Percentiles rank a stretch among this genome's conserved stretches.
Evolutionary conservation across 2,797 vertebrate genomes (phyloP).

Genomic region (Naso thynnoides): DNA sequence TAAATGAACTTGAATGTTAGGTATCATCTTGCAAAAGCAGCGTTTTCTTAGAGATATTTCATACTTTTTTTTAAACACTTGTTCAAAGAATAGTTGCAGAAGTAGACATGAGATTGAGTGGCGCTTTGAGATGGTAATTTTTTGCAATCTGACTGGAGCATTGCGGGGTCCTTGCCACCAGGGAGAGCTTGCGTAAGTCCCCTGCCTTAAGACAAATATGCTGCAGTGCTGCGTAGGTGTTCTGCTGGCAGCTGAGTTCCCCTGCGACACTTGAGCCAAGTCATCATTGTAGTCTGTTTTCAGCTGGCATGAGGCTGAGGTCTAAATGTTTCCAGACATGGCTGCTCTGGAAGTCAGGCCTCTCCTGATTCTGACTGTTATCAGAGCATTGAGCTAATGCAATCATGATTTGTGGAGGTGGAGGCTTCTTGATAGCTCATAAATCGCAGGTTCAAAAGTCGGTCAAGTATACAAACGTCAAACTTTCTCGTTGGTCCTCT

Average conservation of each 20-base stretch:
- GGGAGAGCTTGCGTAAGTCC: constrained; percentile 46
- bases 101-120: constrained; percentile 20
- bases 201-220: constrained; percentile 54
- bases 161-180: constrained; percentile 26
- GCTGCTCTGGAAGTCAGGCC: constrained; percentile 17
- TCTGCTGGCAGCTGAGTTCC: constrained; percentile 62
- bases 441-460: constrained; percentile 62
- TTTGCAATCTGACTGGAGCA: constrained; percentile 32
- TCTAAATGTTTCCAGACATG: constrained; percentile 54
- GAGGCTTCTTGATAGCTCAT: constrained; percentile 34
- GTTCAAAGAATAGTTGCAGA: not conserved
- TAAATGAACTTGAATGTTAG: not conserved
- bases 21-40: not conserved
- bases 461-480: constrained; percentile 53
- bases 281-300: constrained; percentile 62
- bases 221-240: constrained; percentile 68
- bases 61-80: not conserved
- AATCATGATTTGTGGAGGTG: constrained; percentile 39
- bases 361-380: constrained; percentile 22
- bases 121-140: constrained; percentile 32
- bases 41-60: constrained; percentile 3
- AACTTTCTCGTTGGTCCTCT: constrained; percentile 15
- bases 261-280: constrained; percentile 68
- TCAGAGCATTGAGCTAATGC: constrained; percentile 27
- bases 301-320: constrained; percentile 43